Conservation (phyloP, 2,888 invertebrate genomes). For the Macropis europaea region DNA sequence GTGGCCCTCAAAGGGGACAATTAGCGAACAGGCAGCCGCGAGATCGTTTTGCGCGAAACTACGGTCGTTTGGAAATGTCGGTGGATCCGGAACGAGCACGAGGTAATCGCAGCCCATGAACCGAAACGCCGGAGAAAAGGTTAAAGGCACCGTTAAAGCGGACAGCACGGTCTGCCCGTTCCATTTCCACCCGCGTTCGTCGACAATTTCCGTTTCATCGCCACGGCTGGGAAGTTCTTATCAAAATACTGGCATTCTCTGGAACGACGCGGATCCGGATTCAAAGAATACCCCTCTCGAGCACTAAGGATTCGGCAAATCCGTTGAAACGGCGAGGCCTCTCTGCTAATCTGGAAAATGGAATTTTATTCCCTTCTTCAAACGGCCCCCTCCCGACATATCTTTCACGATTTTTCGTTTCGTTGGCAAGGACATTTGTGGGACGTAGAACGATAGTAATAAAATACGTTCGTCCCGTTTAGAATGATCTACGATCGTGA, state of each 20-base stretch:
- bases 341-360: not conserved
- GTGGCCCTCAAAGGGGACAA: not conserved
- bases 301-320: not conserved
- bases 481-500: no score
- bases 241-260: slow-evolving; percentile 3
- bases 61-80: not conserved
- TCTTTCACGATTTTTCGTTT: no score
- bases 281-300: not conserved
- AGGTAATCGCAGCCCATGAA: not conserved
- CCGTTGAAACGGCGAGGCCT: not conserved
- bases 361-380: not conserved
- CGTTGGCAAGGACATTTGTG: no score
- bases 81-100: not conserved
- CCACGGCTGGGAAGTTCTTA: not conserved
- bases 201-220: slow-evolving; percentile 37
- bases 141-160: slow-evolving; percentile 46
- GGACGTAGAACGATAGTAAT: no score
- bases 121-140: slow-evolving; percentile 13
- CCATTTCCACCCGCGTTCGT: slow-evolving; percentile 17
- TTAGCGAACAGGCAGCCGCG: not conserved
- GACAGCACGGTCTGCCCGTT: slow-evolving; percentile 2
- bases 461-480: no score
- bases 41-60: not conserved
- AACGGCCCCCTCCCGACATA: no score
- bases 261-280: not conserved